Percentiles rank a stretch among this genome's conserved stretches.
phyloP scores from a whole-genome alignment of 2,113 vertebrate species.

The Trinectes maculatus region DNA sequence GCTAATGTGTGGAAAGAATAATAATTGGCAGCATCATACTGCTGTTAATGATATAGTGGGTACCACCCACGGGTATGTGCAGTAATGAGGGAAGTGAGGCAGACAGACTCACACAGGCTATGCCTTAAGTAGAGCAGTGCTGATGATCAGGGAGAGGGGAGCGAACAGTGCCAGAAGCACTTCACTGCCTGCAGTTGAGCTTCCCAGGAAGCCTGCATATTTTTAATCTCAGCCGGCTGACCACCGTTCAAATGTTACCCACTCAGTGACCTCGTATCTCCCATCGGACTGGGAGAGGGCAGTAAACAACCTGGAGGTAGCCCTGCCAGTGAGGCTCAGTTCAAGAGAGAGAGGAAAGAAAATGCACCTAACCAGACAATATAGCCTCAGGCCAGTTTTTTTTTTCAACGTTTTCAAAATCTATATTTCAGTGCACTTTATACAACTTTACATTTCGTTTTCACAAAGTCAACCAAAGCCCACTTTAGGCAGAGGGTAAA shows the following conservation, averaged over 20 bases:
- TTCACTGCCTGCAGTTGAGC: neutral
- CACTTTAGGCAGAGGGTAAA: neutral
- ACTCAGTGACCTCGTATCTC: neutral
- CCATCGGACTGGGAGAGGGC: neutral
- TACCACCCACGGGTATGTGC: slow-evolving; percentile 1
- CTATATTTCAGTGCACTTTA: too few species aligned
- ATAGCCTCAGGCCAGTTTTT: slow-evolving; percentile 7
- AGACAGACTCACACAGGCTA: slow-evolving; percentile 13
- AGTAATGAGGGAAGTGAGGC: slow-evolving; percentile 31
- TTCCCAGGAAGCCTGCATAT: neutral
- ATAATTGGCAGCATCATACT: slow-evolving; percentile 14
- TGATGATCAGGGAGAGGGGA: neutral
- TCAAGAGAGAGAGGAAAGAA: neutral
- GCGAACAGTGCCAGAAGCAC: neutral
- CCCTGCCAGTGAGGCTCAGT: neutral
- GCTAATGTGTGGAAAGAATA: neutral
- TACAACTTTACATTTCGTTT: neutral
- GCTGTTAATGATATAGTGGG: slow-evolving; percentile 23
- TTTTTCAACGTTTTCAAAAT: too few species aligned
- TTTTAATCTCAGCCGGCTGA: neutral
- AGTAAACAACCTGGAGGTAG: slow-evolving; percentile 10
- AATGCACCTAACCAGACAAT: neutral
- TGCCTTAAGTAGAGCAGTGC: neutral
- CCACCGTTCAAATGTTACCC: neutral
- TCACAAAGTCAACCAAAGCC: neutral